phyloP scores from a whole-genome alignment of 2,888 invertebrate genomes.

The Nebria salina region DNA sequence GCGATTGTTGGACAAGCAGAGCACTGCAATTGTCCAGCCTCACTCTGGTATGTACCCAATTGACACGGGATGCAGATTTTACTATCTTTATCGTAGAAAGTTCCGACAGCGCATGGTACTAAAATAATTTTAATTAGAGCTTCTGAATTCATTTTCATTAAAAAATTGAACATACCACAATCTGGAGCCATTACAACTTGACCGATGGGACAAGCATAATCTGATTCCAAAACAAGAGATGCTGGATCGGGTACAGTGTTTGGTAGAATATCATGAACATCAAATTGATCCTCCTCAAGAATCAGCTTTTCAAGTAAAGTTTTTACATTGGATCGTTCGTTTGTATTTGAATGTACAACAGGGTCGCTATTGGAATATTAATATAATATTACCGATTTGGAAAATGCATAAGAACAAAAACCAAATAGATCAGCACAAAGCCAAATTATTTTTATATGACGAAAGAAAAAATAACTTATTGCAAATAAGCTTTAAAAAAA shows the following conservation, averaged over 20 bases:
- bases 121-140: conserved; percentile 49
- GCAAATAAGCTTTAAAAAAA: too few relatives aligned
- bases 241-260: conserved; percentile 95
- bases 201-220: conserved; percentile 92
- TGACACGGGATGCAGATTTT: conserved; percentile 86
- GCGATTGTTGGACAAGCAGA: conserved; percentile 89
- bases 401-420: too few relatives aligned
- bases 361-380: conserved; percentile 75
- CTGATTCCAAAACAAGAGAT: conserved; percentile 84
- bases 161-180: conserved; percentile 74
- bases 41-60: conserved; percentile 92
- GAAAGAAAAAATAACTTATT: too few relatives aligned
- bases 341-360: conserved; percentile 84
- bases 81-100: conserved; percentile 80
- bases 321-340: conserved; percentile 86
- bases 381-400: conserved; percentile 5
- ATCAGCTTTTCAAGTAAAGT: conserved; percentile 88
- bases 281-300: conserved; percentile 92
- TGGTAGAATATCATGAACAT: conserved; percentile 90
- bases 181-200: conserved; percentile 94
- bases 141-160: neutral
- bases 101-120: conserved; percentile 93
- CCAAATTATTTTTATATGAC: too few relatives aligned
- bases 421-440: too few relatives aligned
- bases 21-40: conserved; percentile 89